Evolutionary conservation across 2,888 invertebrate species (phyloP).

Genomic region (Oscheius onirici): DNA sequence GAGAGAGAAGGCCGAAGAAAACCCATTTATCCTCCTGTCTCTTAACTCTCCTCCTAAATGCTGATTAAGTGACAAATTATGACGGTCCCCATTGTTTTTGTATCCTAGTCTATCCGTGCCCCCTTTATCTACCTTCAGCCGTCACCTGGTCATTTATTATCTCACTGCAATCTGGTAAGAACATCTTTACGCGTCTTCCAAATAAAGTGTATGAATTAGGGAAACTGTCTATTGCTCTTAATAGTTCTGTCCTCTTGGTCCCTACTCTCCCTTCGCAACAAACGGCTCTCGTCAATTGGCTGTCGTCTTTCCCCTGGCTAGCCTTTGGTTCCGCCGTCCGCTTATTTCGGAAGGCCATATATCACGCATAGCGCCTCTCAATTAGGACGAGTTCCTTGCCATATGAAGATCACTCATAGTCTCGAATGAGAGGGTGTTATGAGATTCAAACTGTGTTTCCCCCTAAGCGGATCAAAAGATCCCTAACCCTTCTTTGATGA

Average conservation of each 20-base stretch:
- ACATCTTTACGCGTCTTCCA: slow-evolving; percentile 10
- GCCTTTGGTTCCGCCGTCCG: neutral
- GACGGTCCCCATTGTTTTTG: neutral
- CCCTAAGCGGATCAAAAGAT: neutral
- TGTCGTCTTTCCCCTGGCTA: neutral
- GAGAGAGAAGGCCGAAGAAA: neutral
- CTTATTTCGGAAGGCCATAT: neutral
- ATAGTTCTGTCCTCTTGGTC: no score
- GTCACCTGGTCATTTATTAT: slow-evolving; percentile 28
- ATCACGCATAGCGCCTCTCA: slow-evolving; percentile 6
- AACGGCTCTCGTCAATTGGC: no score
- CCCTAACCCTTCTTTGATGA: neutral
- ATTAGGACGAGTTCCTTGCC: neutral
- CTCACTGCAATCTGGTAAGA: slow-evolving; percentile 18
- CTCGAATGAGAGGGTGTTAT: neutral
- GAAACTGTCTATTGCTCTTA: no score
- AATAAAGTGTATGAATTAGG: neutral
- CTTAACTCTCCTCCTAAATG: neutral
- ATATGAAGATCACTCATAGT: neutral
- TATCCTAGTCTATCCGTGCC: neutral
- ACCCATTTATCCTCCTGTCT: no score
- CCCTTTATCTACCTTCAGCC: neutral
- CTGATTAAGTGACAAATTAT: neutral
- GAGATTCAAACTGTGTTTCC: neutral
- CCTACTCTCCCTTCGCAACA: no score